Evolutionary conservation across 2,113 vertebrate genomes (phyloP).

Genomic region (Corvus moneduloides): DNA sequence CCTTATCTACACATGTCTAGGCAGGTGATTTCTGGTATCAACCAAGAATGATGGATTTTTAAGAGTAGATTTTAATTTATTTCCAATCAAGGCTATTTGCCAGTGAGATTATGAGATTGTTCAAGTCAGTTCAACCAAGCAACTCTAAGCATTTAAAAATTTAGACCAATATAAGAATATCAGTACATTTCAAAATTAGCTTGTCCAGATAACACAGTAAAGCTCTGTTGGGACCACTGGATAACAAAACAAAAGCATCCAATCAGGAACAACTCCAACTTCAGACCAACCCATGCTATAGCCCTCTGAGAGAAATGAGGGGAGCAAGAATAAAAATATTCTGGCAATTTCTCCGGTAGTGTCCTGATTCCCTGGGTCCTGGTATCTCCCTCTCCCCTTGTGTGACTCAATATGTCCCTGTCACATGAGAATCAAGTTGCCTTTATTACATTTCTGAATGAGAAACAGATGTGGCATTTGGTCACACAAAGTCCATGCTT

Average conservation of each 20-base stretch:
- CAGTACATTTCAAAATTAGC: background rate
- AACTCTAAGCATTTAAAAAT: background rate
- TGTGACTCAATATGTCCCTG: background rate
- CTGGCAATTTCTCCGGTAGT: background rate
- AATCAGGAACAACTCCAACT: background rate
- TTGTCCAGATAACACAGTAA: background rate
- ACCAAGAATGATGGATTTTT: background rate
- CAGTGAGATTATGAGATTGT: background rate
- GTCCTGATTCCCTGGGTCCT: fast-evolving
- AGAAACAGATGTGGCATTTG: background rate
- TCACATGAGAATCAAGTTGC: background rate
- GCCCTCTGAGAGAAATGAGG: background rate
- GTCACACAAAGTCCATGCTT: background rate
- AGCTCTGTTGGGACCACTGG: background rate
- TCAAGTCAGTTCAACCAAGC: background rate
- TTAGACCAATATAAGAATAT: background rate
- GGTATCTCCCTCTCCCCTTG: background rate
- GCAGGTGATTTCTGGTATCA: background rate
- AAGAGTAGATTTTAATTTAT: background rate
- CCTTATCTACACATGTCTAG: background rate
- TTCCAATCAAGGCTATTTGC: background rate
- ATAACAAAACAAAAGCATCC: background rate
- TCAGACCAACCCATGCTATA: background rate
- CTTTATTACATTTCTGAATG: background rate
- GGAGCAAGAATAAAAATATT: background rate